Percentiles rank a stretch among this genome's conserved stretches.
Evolutionary conservation across 2,113 vertebrate genomes (phyloP).

Genomic region (Saimiri boliviensis): DNA sequence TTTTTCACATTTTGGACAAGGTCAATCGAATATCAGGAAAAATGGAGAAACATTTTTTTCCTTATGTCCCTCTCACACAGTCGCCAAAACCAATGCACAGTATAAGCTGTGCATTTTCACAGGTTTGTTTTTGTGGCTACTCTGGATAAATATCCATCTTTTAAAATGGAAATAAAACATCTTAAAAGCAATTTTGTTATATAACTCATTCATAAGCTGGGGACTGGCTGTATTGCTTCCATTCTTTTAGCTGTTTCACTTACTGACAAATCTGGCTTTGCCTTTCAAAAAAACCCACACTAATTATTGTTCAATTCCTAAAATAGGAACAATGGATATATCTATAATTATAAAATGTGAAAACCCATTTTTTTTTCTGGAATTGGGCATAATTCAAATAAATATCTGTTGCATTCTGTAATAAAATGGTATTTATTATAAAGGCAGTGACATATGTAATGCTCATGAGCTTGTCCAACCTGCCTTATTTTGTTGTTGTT

Average conservation of each 20-base stretch:
- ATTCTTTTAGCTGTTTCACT: background rate
- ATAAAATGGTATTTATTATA: background rate
- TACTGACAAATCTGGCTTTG: conserved; percentile 2
- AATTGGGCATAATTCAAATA: background rate
- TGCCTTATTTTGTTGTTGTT: no score
- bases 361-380: background rate
- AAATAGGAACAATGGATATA: background rate
- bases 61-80: background rate
- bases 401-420: background rate
- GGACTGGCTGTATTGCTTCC: background rate
- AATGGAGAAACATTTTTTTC: background rate
- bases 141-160: background rate
- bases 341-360: background rate
- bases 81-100: background rate
- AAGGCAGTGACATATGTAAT: background rate
- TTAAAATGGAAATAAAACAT: conserved; percentile 36
- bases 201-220: background rate
- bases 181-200: background rate
- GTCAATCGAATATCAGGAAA: background rate
- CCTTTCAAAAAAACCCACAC: background rate
- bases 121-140: background rate
- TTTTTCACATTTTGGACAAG: background rate
- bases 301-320: background rate
- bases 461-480: background rate
- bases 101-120: background rate